Base-by-base conservation (phyloP, 2,888 invertebrate species). In the Icerya purchasi region DNA sequence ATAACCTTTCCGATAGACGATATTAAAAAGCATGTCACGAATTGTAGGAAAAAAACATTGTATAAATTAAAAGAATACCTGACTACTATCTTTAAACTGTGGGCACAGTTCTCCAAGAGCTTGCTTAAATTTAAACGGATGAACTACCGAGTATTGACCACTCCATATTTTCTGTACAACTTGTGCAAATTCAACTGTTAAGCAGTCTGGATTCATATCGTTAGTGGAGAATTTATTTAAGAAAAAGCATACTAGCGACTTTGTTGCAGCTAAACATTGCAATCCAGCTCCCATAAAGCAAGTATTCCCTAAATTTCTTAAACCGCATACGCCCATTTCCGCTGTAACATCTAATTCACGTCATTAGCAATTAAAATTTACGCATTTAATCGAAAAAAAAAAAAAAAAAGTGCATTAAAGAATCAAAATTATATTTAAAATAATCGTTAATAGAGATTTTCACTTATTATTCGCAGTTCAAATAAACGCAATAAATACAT, bases 61-160 rank as follows among this genome's bases (percentile, higher is more conserved):
- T 14, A 49, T 14, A 49, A 14, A 14, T 8, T 49, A 49, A 14
- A 14, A 50, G 21, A 36, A 19, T 68, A 78, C 79, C 74, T 79
- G 80, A 69, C 79, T 69, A 61, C 75, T 78, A 68, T 80, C 79
- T 66, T 77, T 76, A 67, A 80, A 81, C 68, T 80, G 80, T 1
- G 76, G 72, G 67, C 77, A 77, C 65, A 76, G 76, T 5, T 73
- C 69, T 1, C 78, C 79, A 54, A 81, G 71, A 2, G 75, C 74
- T 61, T 76, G 74, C 66, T 79, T 79, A 65, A 81, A 79, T 62
- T 77, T 76, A 14, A 70, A 69, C 0, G 78, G 78, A 63, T 74
- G 73, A 24, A 79, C 70, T 20, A 75, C 71, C 54, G 74, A 72
- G 65, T 72, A 76, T 60, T 73, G 71, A 0, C 78, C 78, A 65